Percentiles rank a stretch among this genome's conserved stretches.
Conservation (phyloP, 2,888 invertebrate genomes). For the Leptogaster cylindrica region DNA sequence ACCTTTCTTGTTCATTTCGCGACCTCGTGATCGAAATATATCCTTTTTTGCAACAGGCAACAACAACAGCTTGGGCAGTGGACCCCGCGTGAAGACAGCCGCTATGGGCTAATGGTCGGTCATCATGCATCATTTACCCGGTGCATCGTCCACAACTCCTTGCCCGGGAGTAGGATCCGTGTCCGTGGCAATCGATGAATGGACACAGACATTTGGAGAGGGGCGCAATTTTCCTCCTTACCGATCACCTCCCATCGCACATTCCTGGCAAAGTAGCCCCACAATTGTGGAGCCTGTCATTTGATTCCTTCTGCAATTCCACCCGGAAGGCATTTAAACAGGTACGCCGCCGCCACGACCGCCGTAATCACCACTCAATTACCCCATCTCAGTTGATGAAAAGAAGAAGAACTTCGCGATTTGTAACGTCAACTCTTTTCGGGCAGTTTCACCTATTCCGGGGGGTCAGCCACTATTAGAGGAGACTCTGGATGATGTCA, state of each 20-base stretch:
- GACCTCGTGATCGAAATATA: constrained; percentile 8
- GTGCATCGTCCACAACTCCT: constrained; percentile 3
- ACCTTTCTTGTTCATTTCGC: neutral
- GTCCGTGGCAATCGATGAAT: constrained; percentile 4
- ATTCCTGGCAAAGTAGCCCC: no score
- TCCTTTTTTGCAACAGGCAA: constrained; percentile 20
- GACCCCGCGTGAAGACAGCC: constrained; percentile 6
- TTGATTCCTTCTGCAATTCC: constrained; percentile 7
- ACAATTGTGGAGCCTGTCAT: no score
- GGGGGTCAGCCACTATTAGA: neutral
- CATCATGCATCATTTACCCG: constrained; percentile 46
- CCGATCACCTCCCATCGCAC: neutral
- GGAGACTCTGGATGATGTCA: constrained; percentile 23
- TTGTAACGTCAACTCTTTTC: constrained; percentile 3
- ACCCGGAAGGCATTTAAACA: constrained; percentile 1
- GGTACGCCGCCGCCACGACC: neutral
- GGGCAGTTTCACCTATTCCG: constrained; percentile 10
- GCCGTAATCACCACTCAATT: constrained; percentile 12
- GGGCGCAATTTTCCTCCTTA: neutral
- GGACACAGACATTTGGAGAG: constrained; percentile 18
- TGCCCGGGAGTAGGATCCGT: neutral
- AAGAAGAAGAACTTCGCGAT: neutral
- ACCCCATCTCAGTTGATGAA: constrained; percentile 1
- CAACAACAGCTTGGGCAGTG: no score
- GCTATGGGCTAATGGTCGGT: constrained; percentile 42